Base-by-base conservation (phyloP, 2,888 invertebrate species). In the Aricia artaxerxes region DNA sequence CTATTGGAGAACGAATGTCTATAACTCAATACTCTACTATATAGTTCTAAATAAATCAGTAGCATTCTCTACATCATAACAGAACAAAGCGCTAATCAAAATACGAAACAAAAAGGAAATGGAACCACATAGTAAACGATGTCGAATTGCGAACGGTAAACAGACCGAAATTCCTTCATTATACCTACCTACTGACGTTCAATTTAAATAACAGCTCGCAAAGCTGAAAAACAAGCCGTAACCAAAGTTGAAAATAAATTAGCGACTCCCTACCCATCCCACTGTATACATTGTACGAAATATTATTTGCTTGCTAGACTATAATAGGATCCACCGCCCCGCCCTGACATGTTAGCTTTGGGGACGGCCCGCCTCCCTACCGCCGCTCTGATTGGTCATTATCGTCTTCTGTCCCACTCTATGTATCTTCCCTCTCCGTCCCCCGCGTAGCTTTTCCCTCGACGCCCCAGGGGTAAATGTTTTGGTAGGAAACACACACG, bases 231-330 rank as follows among this genome's bases (percentile, higher is more conserved):
- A 94, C 94, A 94, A 94, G 92, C 93, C 91, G 89, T 91, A 93
- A 94, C 94, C 94, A 91, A 94, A 93, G 94, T 94, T 94, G 93
- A 90, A 92, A 93, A 94, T 94, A 93, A 94, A 94, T 94, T 94
- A 94, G 94, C 93, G 87, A 87, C 83, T 79, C 76, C 87, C 87
- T 86, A 86, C 86, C 88, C 88, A 89, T 86, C 89, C 92, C 95
- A 95, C 95, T 96, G 96, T 96, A 95, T 96, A 96, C 95, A 95
- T 95, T 96, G 96, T 95, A 95, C 95, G 95, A 95, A 96, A 96
- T 96, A 96, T 96, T 96, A 96, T 96, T 96, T 96, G 96, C 96
- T 96, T 95, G 95, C 95, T 95, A 95, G 94, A 94, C 93, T 93
- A 94, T 94, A 94, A 92, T 95, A 91, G 92, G 93, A 94, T 93